Evolutionary conservation across 2,888 invertebrate genomes (phyloP).

Genomic region (Leucozona laternaria): DNA sequence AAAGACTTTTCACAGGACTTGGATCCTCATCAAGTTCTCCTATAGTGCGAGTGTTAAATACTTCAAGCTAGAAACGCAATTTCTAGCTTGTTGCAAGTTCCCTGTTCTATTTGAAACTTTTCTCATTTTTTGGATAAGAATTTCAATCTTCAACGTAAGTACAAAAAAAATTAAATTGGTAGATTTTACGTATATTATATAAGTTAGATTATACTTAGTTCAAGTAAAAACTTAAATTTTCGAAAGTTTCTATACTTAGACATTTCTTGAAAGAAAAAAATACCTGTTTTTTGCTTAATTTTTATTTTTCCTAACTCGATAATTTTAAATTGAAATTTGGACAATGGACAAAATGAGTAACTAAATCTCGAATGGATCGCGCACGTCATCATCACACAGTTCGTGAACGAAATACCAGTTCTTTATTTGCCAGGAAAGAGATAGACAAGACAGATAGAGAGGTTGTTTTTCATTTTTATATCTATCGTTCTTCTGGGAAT

Average conservation of each 20-base stretch:
- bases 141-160: slow-evolving; percentile 51
- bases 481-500: neutral
- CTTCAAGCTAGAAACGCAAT: slow-evolving; percentile 54
- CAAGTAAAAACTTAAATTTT: neutral
- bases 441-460: neutral
- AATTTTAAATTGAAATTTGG: slow-evolving; percentile 17
- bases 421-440: slow-evolving; percentile 6
- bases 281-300: slow-evolving; percentile 3
- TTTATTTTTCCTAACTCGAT: slow-evolving; percentile 2
- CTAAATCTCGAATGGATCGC: neutral
- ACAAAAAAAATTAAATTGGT: neutral
- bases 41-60: slow-evolving; percentile 18
- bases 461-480: neutral
- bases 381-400: slow-evolving; percentile 8
- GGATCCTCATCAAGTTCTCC: neutral
- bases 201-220: neutral
- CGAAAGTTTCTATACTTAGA: slow-evolving; percentile 9
- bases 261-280: neutral
- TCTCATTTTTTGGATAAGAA: slow-evolving; percentile 27
- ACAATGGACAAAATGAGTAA: neutral
- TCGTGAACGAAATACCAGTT: neutral
- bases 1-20: slow-evolving; percentile 6
- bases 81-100: slow-evolving; percentile 53
- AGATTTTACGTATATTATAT: neutral
- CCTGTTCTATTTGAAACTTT: neutral